Conservation (phyloP, 2,113 vertebrate genomes). For the Platichthys stellatus region DNA sequence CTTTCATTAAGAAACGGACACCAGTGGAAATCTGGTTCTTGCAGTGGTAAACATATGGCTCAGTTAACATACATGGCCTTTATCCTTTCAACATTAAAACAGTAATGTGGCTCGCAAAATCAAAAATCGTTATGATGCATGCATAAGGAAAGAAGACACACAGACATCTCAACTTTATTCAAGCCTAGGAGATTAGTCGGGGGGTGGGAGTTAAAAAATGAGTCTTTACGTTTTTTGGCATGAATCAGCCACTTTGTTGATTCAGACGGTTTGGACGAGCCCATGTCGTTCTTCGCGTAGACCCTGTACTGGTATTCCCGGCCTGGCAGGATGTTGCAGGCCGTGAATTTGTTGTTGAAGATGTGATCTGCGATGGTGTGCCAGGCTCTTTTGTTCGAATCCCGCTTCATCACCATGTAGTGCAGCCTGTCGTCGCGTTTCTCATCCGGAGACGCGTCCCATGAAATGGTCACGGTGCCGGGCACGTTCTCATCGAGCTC, state of each 20-base stretch:
- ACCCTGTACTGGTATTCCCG: conserved; percentile 90
- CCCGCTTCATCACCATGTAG: conserved; percentile 87
- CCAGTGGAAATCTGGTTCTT: neutral
- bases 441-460: conserved; percentile 89
- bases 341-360: conserved; percentile 91
- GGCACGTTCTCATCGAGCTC: conserved; percentile 87
- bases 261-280: conserved; percentile 85
- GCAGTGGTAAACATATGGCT: neutral
- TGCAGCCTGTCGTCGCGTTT: conserved; percentile 82
- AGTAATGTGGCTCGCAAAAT: neutral
- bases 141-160: neutral
- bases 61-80: no score
- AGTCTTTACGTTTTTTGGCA: conserved; percentile 77
- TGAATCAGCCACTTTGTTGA: conserved; percentile 87
- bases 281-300: conserved; percentile 90
- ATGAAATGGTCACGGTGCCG: conserved; percentile 88
- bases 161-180: neutral
- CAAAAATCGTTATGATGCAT: neutral
- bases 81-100: neutral
- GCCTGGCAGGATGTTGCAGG: conserved; percentile 86
- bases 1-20: neutral
- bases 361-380: conserved; percentile 82
- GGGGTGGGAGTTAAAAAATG: neutral
- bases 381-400: conserved; percentile 85
- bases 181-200: neutral